These are phyloP conservation scores for Pachypsylla venusta DNA, from an alignment of 1,140 invertebrate species.

Conservation along the genomic window DNA sequence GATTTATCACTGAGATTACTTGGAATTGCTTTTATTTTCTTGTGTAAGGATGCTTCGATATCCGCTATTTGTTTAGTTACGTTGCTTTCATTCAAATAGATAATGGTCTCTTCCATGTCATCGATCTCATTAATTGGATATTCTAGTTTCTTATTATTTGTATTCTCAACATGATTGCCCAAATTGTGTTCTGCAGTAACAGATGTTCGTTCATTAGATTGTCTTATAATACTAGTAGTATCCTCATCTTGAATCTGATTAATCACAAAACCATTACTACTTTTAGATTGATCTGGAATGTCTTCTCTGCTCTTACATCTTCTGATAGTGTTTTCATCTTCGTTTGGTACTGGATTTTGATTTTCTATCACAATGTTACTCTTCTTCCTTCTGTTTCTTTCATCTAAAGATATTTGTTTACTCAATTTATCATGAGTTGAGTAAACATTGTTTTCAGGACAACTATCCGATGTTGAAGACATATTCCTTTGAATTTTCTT, in stretches of 20 bases:
- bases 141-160: background rate
- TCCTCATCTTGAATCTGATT: too few relatives aligned
- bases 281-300: background rate
- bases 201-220: background rate
- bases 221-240: too few relatives aligned
- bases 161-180: background rate
- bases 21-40: background rate
- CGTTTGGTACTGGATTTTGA: background rate
- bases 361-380: background rate
- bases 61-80: background rate
- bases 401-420: background rate
- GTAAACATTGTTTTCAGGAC: too few relatives aligned
- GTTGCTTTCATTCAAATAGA: background rate
- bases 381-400: background rate
- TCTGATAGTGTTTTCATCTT: background rate
- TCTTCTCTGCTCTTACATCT: background rate
- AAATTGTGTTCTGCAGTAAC: background rate
- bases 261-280: background rate
- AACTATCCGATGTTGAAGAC: background rate
- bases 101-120: background rate
- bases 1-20: constrained; percentile 26
- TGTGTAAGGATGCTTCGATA: background rate
- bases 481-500: constrained; percentile 15
- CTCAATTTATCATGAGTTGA: constrained; percentile 11
- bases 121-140: background rate